Evolutionary conservation across 2,888 invertebrate genomes (phyloP), one percentile per base, ranked within the genome.

Genomic region (Thecocarcelia acutangulata): DNA sequence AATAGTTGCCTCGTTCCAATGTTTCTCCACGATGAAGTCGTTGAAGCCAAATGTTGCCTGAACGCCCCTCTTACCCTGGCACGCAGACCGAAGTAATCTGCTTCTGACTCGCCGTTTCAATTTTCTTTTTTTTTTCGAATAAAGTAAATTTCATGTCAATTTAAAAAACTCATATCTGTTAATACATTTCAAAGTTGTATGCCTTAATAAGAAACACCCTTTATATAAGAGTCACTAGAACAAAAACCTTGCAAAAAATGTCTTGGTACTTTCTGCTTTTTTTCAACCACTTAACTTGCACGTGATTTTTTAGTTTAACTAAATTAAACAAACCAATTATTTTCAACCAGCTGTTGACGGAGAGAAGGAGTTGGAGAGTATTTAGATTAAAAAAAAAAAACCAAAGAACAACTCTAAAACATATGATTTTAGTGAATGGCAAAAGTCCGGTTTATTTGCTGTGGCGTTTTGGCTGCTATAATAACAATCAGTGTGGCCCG

Each of bases 401-500:
- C 4, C 21, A 59, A 42, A 44, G 33, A 28, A 66, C 58, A 72
- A 52, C 15, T 37, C 24, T 54, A 63, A 69, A 78, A 69, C 64
- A 69, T 74, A 64, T 82, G 77, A 81, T 81, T 81, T 81, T 48
- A 68, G 81, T 81, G 77, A 81, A 77, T 77, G 76, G 66, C 46
- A 68, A 50, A 3, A 68, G 68, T 64, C 75, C 64, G 74, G 75
- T 80, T 75, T 44, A 72, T 12, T 58, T 66, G 21, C 48, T 77
- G 48, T 17, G 1, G 42, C 61, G 52, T 33, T 46, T 66, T 28
- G 17, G 40, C 61, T 56, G 73, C 64, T 46, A 46, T 54, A 63
- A 63, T 40, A 48, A 63, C 61, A 77, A 56, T 63, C 76, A 63
- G 54, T 77, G 76, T 69, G 69, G 76, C 69, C 70, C 52, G 48